Evolutionary conservation across 2,113 vertebrate genomes (phyloP), one percentile per base, ranked within the genome.

Genomic region (Ochotona princeps): DNA sequence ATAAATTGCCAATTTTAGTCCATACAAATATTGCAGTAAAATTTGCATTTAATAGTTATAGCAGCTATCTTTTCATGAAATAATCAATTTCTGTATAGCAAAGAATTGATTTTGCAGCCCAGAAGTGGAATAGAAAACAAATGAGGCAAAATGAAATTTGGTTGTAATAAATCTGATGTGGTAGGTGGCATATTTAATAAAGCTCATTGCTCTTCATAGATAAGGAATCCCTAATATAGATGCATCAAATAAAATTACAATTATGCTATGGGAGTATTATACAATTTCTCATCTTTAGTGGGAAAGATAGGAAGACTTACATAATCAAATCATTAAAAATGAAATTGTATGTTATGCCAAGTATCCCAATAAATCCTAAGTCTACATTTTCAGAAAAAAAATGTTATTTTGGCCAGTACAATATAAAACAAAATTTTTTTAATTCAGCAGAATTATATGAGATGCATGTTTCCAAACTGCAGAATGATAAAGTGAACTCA

Each of bases 81-180:
- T 96, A 86, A 91, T 97, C 91, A 74, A 87, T 93, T 96, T 61
- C 54, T 60, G 87, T 92, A 73, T 18, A 89, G 83, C 69, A 88
- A 15, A 79, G 35, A 75, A 83, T 87, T 95, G 90, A 92, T 72
- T 96, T 80, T 93, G 80, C 47, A 79, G 23, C 38, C 76, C 70
- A 95, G 81, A 93, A 94, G 57, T 82, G 66, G 60, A 82, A 14
- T 38, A 73, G 78, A 89, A 96, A 96, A 93, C 83, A 97, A 94
- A 94, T 94, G 74, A 91, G 93, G 61, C 67, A 94, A 92, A 97
- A 66, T 96, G 75, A 97, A 97, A 96, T 74, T 65, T 90, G 89
- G 97, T 97, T 97, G 93, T 95, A 95, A 96, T 95, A 18, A 97
- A 96, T 97, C 83, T 94, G 90, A 94, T 95, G 82, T 57, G 70